Conservation (phyloP, 1,140 invertebrate genomes). For the Brachionus asplanchnoidis region DNA sequence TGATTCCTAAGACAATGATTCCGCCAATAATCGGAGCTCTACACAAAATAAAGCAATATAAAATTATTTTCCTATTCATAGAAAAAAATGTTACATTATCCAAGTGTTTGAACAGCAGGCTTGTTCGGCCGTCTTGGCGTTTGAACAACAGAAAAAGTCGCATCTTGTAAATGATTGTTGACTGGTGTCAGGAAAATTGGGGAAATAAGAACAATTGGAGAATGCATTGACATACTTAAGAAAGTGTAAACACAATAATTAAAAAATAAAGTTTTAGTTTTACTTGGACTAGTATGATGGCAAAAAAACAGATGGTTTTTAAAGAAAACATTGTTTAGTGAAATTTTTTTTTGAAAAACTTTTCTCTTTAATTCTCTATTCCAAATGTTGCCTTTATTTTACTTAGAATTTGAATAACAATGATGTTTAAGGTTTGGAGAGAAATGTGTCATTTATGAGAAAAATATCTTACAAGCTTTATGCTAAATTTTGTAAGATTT, state of each 20-base stretch:
- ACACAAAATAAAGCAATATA: too few relatives aligned
- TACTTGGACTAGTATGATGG: neutral
- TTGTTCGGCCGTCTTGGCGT: neutral
- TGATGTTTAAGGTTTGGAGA: neutral
- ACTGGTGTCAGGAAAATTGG: neutral
- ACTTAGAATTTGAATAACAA: neutral
- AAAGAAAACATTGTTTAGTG: neutral
- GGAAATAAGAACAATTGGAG: neutral
- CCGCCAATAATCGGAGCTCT: slow-evolving; percentile 7
- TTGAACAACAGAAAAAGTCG: slow-evolving; percentile 1
- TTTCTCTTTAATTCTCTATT: neutral
- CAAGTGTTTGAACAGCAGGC: neutral
- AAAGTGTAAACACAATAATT: neutral
- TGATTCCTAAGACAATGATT: neutral
- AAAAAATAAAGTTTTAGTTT: neutral
- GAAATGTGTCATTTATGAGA: neutral
- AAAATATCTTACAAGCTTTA: neutral
- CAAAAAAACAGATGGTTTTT: neutral
- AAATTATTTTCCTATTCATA: too few relatives aligned
- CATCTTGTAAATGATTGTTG: neutral
- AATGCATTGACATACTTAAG: neutral
- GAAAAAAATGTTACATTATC: neutral
- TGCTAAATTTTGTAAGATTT: neutral
- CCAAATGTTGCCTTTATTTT: neutral
- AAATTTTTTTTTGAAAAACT: neutral